These are phyloP conservation scores for Scaptomyza flava DNA, from an alignment of 2,888 invertebrate species.

Conservation along the genomic window DNA sequence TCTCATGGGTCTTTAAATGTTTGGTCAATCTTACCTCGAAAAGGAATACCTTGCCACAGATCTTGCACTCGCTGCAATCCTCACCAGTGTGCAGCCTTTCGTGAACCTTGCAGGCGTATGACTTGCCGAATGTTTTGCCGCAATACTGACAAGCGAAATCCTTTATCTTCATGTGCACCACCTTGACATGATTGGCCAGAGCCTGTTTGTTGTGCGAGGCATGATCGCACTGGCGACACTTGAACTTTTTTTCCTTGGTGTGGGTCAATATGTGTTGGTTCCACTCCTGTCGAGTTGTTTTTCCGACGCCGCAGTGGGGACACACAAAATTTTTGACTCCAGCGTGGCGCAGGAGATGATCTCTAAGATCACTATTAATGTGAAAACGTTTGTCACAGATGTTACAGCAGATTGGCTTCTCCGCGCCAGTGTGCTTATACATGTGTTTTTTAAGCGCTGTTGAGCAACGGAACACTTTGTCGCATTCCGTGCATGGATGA, in stretches of 20 bases:
- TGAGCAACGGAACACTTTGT: constrained; percentile 81
- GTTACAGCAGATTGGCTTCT: constrained; percentile 79
- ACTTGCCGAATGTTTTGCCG: constrained; percentile 79
- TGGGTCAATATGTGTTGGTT: constrained; percentile 82
- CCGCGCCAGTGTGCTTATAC: constrained; percentile 82
- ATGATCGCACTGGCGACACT: constrained; percentile 78
- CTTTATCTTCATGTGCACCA: constrained; percentile 81
- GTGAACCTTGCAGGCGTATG: constrained; percentile 78
- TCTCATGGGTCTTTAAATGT: constrained; percentile 79
- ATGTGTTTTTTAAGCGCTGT: constrained; percentile 82
- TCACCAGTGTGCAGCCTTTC: constrained; percentile 81
- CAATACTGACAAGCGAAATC: constrained; percentile 81
- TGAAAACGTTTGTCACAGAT: constrained; percentile 81
- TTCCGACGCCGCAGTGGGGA: constrained; percentile 82
- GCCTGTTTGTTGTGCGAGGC: constrained; percentile 81
- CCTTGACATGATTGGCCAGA: constrained; percentile 78
- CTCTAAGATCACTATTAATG: constrained; percentile 81
- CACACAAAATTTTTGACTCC: constrained; percentile 83
- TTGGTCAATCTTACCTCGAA: constrained; percentile 78
- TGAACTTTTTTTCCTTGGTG: constrained; percentile 81
- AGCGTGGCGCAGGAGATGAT: constrained; percentile 82
- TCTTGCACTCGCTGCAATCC: constrained; percentile 78
- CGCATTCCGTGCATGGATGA: constrained; percentile 80
- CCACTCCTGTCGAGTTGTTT: constrained; percentile 82
- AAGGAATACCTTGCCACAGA: constrained; percentile 79